These are phyloP conservation scores for Agriopis marginaria DNA, from an alignment of 2,888 invertebrate species.

Conservation along the genomic window DNA sequence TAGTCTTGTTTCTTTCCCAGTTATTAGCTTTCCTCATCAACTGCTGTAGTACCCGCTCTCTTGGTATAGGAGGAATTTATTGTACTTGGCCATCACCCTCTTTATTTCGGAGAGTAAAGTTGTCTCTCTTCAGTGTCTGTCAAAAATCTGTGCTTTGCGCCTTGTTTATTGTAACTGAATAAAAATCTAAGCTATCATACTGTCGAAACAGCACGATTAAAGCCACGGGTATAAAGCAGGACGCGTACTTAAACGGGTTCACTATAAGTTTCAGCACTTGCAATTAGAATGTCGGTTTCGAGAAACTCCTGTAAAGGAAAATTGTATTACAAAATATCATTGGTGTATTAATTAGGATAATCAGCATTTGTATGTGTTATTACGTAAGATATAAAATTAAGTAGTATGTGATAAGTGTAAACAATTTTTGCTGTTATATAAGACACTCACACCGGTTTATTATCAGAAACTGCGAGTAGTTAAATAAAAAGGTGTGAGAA, in stretches of 20 bases:
- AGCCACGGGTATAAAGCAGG: no score
- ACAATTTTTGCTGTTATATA: background rate
- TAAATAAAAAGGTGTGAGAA: constrained; percentile 55
- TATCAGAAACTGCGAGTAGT: constrained; percentile 51
- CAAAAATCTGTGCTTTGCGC: no score
- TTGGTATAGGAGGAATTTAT: constrained; percentile 95
- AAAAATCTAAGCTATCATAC: no score
- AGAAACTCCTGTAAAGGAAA: background rate
- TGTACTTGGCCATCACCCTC: constrained; percentile 85
- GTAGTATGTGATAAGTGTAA: constrained; percentile 6
- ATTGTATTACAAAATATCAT: background rate
- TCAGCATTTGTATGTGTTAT: background rate
- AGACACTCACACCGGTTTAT: constrained; percentile 28
- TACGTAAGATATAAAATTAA: constrained; percentile 2
- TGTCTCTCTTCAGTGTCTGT: no score
- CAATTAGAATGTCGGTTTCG: background rate
- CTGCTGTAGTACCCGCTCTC: constrained; percentile 98
- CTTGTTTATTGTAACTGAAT: no score
- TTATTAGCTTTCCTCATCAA: constrained; percentile 97
- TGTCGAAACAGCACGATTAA: no score
- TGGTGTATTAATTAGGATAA: background rate
- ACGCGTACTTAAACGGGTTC: background rate
- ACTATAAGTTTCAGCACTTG: background rate
- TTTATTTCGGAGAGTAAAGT: no score
- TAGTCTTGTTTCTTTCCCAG: constrained; percentile 98